These are phyloP conservation scores for Cephus sareptanus DNA, from an alignment of 2,888 invertebrate genomes.

Conservation along the genomic window DNA sequence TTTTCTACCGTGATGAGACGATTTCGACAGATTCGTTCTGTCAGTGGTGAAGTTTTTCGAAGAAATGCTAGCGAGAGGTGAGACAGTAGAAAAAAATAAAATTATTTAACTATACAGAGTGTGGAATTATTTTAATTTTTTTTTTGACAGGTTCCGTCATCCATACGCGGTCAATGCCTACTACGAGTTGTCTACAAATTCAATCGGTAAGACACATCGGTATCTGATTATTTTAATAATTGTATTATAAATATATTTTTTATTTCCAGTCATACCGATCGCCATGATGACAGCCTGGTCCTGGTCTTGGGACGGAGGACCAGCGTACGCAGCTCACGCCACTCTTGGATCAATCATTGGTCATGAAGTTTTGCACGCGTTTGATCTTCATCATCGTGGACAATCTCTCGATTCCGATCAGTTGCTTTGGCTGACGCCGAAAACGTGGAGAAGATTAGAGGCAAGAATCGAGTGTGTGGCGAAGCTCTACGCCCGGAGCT, in stretches of 20 bases:
- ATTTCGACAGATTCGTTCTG: constrained; percentile 60
- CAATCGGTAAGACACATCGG: constrained; percentile 62
- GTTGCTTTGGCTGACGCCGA: constrained; percentile 63
- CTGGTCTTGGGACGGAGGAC: constrained; percentile 66
- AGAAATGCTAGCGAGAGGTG: constrained; percentile 54
- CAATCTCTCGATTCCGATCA: constrained; percentile 59
- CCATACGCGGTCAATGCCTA: constrained; percentile 68
- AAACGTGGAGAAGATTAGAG: constrained; percentile 63
- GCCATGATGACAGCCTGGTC: constrained; percentile 68
- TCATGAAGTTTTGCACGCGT: constrained; percentile 69
- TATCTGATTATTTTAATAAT: not conserved
- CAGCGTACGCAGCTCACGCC: constrained; percentile 66
- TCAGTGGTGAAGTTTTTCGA: constrained; percentile 45
- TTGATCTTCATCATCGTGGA: constrained; percentile 63
- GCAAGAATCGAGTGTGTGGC: constrained; percentile 67
- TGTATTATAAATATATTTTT: not conserved
- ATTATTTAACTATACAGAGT: not conserved
- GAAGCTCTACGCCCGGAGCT: constrained; percentile 64
- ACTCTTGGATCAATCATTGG: constrained; percentile 67
- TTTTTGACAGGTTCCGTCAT: constrained; percentile 61
- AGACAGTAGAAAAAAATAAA: constrained; percentile 16
- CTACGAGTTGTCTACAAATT: constrained; percentile 68
- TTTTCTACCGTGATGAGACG: constrained; percentile 64
- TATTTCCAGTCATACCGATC: constrained; percentile 65
- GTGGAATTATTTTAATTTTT: not conserved